Evolutionary conservation across 92 coral and sea anemone genomes (phyloP), one percentile per base, ranked within the genome.

Genomic region (Metridium senile): DNA sequence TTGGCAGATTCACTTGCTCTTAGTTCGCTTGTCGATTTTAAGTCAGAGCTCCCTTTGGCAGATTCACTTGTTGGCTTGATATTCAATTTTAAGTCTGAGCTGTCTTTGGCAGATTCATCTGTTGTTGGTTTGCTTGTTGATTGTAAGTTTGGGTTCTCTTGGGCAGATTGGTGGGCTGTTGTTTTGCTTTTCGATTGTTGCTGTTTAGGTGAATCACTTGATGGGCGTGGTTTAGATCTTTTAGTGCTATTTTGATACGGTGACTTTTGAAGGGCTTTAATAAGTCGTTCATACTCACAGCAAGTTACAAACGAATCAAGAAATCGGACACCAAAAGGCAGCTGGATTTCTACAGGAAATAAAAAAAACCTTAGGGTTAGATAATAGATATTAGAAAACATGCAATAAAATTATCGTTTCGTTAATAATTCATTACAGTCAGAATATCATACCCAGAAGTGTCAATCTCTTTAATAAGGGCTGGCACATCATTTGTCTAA

Each of bases 241-340:
- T 85, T 29, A 28, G 8, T 28, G 31, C 69, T 28, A n/a, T 2
- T 88, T 9, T 85, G 85, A 71, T 96, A 96, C 8, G 99, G 98
- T 35, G 98, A 96, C 68, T 93, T 84, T 34, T 81, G 84, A 29
- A 87, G 80, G 17, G 88, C 77, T 18, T 85, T 89, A 13, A 87
- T 66, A 22, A 96, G 70, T 68, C 77, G 58, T 2, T 54, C 39
- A 51, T 87, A 87, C 65, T 96, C 99, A 10, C 76, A 26, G n/a
- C 71, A 67, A 7, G 86, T 89, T 57, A 96, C 85, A 70, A 89
- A 96, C 31, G 90, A 84, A 71, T 86, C 84, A 54, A 96, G 83
- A 53, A 96, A 86, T 7, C 99, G 93, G 1, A 93, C 97, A 29
- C 99, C 99, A 80, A 86, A 89, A 9, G 99, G 99, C 1, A 96